A percentile compares a stretch with the other conserved stretches of the same genome.
Conservation (phyloP, 2,888 invertebrate genomes). For the Hemaris fuciformis region DNA sequence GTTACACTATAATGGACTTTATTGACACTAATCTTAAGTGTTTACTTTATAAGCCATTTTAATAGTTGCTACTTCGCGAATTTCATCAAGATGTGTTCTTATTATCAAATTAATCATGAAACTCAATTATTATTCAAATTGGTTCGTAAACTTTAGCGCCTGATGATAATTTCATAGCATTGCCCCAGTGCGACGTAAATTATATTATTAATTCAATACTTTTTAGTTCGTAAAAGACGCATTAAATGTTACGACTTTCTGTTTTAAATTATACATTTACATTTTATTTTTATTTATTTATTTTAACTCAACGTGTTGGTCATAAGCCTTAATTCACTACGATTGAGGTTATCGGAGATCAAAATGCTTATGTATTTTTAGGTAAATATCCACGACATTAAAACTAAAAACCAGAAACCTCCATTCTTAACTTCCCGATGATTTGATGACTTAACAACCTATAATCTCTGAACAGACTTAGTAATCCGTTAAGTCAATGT, state of each 20-base stretch:
- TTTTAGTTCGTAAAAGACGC: neutral
- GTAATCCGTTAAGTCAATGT: no score
- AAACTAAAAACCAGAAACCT: no score
- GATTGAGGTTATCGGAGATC: no score
- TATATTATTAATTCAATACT: neutral
- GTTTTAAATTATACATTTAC: neutral
- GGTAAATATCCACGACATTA: no score
- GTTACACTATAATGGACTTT: conserved; percentile 38
- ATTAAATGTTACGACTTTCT: neutral
- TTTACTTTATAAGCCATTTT: conserved; percentile 12
- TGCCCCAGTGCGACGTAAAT: neutral
- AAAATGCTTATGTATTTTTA: no score
- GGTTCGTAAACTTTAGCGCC: neutral
- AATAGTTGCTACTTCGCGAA: conserved; percentile 14
- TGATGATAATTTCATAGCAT: neutral
- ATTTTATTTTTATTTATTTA: no score
- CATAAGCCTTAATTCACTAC: no score
- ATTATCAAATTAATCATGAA: neutral
- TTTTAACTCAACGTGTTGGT: no score
- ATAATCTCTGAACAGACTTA: no score
- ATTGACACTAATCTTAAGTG: conserved; percentile 34
- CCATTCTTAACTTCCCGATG: no score
- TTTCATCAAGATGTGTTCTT: neutral
- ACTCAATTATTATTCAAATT: conserved; percentile 1
- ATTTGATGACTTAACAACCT: no score